phyloP scores from a whole-genome alignment of 2,888 invertebrate genomes.

The Malacosoma neustria region DNA sequence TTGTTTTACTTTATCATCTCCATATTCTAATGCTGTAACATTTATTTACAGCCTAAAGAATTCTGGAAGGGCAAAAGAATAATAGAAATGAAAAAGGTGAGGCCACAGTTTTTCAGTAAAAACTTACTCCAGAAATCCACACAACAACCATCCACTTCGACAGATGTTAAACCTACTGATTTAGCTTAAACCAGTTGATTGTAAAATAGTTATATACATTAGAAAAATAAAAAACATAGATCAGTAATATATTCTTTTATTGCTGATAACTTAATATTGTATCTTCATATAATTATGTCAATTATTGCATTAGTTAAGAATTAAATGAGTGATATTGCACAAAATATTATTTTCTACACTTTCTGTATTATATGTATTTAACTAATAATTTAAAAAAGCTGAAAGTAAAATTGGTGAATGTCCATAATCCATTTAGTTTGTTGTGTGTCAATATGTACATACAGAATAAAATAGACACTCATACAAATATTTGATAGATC shows the following conservation, averaged over 20 bases:
- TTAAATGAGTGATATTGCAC: too few species aligned
- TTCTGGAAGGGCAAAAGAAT: slow-evolving; percentile 83
- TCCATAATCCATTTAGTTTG: too few species aligned
- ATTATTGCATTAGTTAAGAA: too few species aligned
- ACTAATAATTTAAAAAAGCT: too few species aligned
- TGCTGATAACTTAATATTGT: slow-evolving; percentile 18
- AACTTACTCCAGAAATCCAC: slow-evolving; percentile 88
- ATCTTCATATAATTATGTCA: slow-evolving; percentile 17
- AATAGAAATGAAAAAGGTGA: slow-evolving; percentile 88
- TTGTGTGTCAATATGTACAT: too few species aligned
- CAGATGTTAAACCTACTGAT: slow-evolving; percentile 83
- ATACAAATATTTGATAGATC: too few species aligned
- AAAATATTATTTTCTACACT: too few species aligned
- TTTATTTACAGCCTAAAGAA: slow-evolving; percentile 65
- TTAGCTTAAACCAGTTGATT: slow-evolving; percentile 67
- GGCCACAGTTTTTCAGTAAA: slow-evolving; percentile 92
- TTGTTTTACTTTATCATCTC: too few species aligned
- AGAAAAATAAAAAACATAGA: background rate
- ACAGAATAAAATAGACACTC: too few species aligned
- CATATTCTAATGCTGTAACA: too few species aligned
- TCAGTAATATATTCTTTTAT: background rate
- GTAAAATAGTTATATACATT: background rate
- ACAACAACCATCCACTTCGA: slow-evolving; percentile 79
- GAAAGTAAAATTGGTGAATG: too few species aligned
- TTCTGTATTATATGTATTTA: too few species aligned